Evolutionary conservation across 2,888 invertebrate species (phyloP), one percentile per base, ranked within the genome.

Genomic region (Stratiomys singularior): DNA sequence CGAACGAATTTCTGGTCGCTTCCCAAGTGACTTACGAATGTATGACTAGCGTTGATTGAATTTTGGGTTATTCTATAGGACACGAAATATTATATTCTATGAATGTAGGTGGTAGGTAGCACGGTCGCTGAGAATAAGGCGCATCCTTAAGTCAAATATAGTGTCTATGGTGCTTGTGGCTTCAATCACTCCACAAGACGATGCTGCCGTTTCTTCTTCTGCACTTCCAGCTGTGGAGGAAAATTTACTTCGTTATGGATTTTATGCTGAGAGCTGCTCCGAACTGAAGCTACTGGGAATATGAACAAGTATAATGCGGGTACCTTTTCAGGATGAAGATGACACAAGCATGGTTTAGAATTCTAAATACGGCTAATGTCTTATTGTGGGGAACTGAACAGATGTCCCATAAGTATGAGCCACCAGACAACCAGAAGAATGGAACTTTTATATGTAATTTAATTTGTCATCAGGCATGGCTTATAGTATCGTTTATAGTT

Each of bases 21-120:
- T 78, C 60, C 76, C 58, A 63, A 78, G 76, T 69, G 78, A 78
- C 74, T 74, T 74, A 58, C 74, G 76, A 78, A 76, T 76, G 60
- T 78, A 76, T 78, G 78, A 78, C 76, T 76, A 52, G 66, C 69
- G 76, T 63, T 76, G 76, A 78, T 78, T 78, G 78, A 78, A 78
- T 78, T 78, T 71, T 76, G 67, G 66, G 60, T 78, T 76, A 78
- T 78, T 76, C 76, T 69, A 78, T 60, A 71, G 76, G 69, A 78
- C 74, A 74, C 58, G 69, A 69, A 69, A 69, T 69, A 69, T 69
- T 69, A 69, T 69, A 69, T 69, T 30, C 25, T 11, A 28, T 69
- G 69, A 69, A 69, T 69, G 66, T 4, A 4, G 4, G 37, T 27
- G 66, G 66, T 9, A 18, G 66, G 28, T 27, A 37, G 66, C 66